Percentiles rank a stretch among this genome's conserved stretches.
Evolutionary conservation across 2,888 invertebrate genomes (phyloP).

Genomic region (Cataglyphis albicans): DNA sequence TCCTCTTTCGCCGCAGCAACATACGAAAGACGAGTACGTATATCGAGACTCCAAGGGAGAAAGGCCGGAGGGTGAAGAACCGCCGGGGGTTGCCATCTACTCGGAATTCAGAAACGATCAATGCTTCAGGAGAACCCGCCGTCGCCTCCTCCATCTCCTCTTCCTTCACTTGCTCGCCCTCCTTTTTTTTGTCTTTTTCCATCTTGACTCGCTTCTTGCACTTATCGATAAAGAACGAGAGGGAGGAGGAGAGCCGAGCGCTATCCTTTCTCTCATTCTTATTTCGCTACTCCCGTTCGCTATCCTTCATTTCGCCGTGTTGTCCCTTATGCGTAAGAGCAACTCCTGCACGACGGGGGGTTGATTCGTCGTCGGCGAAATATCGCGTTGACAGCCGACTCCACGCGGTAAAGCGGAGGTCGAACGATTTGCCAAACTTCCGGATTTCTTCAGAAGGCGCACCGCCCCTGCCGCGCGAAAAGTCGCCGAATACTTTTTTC

Average conservation of each 20-base stretch:
- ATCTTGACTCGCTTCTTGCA: constrained; percentile 57
- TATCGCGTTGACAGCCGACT: constrained; percentile 71
- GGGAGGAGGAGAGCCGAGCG: constrained; percentile 59
- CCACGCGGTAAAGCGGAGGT: constrained; percentile 66
- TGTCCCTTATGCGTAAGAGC: constrained; percentile 65
- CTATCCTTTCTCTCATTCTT: constrained; percentile 76
- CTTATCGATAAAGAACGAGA: constrained; percentile 56
- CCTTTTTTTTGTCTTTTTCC: constrained; percentile 63
- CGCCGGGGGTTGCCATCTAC: constrained; percentile 79
- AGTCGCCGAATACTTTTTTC: constrained; percentile 20
- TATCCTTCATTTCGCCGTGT: constrained; percentile 51
- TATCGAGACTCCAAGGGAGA: constrained; percentile 54
- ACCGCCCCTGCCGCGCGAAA: constrained; percentile 5
- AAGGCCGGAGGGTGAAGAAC: constrained; percentile 73
- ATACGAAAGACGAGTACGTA: constrained; percentile 59
- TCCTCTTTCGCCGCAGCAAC: constrained; percentile 52
- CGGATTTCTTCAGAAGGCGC: constrained; percentile 55
- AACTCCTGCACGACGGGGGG: constrained; percentile 54
- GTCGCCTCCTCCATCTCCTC: constrained; percentile 65
- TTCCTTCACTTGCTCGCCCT: constrained; percentile 67
- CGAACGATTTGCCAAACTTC: constrained; percentile 73
- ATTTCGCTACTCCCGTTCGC: constrained; percentile 61
- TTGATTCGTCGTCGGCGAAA: constrained; percentile 70
- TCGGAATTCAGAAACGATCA: constrained; percentile 85
- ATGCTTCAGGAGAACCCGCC: constrained; percentile 78